Percentiles rank a stretch among this genome's conserved stretches.
Conservation (phyloP, 2,113 vertebrate species). For the Aldabrachelys gigantea region DNA sequence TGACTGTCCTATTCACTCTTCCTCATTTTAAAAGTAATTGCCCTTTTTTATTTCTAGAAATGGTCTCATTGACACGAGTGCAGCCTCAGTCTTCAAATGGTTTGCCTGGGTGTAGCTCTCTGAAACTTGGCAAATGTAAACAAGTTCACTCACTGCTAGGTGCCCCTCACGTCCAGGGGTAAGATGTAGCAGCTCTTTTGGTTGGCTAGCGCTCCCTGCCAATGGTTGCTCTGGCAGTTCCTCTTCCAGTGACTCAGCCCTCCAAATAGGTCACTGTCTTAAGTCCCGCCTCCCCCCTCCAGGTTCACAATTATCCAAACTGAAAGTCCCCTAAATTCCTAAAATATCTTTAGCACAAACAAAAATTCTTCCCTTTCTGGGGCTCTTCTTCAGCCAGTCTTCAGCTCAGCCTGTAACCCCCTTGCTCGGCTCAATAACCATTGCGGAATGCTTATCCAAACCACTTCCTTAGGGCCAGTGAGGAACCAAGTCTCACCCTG, state of each 20-base stretch:
- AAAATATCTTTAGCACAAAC: neutral
- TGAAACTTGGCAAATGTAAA: neutral
- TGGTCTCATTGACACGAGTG: neutral
- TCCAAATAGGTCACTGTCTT: neutral
- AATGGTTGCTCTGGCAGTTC: neutral
- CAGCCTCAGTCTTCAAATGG: neutral
- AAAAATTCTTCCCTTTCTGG: neutral
- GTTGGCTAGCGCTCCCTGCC: neutral
- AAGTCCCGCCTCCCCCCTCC: neutral
- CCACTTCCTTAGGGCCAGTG: neutral
- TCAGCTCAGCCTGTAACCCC: neutral
- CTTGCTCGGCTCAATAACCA: neutral
- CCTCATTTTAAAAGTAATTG: neutral
- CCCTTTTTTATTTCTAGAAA: conserved; percentile 2
- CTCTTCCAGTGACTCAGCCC: neutral
- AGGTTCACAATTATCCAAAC: neutral
- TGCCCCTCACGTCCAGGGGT: neutral
- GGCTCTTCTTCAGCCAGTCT: neutral
- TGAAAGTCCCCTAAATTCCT: neutral
- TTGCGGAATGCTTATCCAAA: neutral
- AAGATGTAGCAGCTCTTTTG: neutral
- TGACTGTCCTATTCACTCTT: neutral
- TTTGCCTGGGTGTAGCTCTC: neutral
- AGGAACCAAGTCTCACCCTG: neutral
- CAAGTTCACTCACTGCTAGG: neutral